Evolutionary conservation across 2,888 invertebrate species (phyloP), one percentile per base, ranked within the genome.

Genomic region (Caenorhabditis panamensis): DNA sequence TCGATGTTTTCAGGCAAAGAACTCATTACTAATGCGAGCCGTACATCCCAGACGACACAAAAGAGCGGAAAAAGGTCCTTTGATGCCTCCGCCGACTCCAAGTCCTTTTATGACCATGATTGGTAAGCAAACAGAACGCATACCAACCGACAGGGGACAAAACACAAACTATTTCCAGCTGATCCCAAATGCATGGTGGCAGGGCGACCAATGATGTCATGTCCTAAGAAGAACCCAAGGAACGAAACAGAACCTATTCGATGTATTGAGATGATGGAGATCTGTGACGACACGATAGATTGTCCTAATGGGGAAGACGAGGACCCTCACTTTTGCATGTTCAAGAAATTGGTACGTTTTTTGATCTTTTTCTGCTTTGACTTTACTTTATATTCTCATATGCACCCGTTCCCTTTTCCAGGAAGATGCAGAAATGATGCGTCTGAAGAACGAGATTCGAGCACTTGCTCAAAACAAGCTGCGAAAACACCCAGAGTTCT

Each of bases 231-330:
- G 31, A 36, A 71, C 20, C 31, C 59, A 18, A 24, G 47, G 9
- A 53, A 76, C 13, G 62, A 49, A 16, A 16, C 36, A 11, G 79
- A 79, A 18, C 72, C 28, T 8, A 6, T 58, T 6, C 31, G 54
- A 31, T 82, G 82, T 64, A 61, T 83, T 26, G 67, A 79, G 9
- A 51, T 63, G 18, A 31, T 53, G 0, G 78, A 82, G 11, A 36
- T 86, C 11, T 86, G 86, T 66, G 80, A 86, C 28, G 66, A 72
- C 37, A 18, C 26, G 4, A 47, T 22, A 6, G 83, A 84, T 51
- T 86, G 86, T 64, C 82, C 71, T 2, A 67, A 66, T 28, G 82
- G 79, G 6, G 84, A 84, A 44, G 86, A 86, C 61, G 86, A 86
- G 22, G 59, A 81, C 4, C 68, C 59, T 2, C 59, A 71, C 1